These are phyloP conservation scores for Dolichoris vasculosae DNA, from an alignment of 1,140 invertebrate species.

Conservation along the genomic window DNA sequence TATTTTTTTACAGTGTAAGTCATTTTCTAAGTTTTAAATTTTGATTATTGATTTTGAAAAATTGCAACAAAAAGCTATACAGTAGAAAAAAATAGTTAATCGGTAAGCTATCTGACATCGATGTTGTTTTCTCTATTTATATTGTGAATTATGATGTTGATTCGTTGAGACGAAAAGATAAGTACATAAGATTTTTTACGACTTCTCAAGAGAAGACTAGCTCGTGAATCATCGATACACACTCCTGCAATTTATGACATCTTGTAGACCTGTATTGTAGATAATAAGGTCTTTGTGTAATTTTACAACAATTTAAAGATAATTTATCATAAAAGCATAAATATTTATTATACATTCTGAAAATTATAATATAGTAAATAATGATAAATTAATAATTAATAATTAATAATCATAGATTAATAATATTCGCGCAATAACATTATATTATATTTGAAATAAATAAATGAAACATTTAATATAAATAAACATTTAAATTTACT, in stretches of 20 bases:
- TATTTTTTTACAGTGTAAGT: too few species aligned
- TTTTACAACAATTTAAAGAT: conserved; percentile 28
- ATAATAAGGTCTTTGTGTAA: conserved; percentile 25
- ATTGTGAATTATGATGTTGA: conserved; percentile 47
- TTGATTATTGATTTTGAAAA: too few species aligned
- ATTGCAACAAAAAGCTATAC: too few species aligned
- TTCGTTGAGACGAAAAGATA: conserved; percentile 37
- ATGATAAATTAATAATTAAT: too few species aligned
- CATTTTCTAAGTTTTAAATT: too few species aligned
- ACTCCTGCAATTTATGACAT: conserved; percentile 26
- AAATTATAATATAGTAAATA: too few species aligned
- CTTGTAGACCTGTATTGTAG: conserved; percentile 17
- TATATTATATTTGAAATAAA: too few species aligned
- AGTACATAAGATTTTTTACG: conserved; percentile 38
- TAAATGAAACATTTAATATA: too few species aligned
- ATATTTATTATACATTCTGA: conserved; percentile 22
- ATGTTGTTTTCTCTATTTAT: conserved; percentile 32
- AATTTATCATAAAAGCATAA: not conserved
- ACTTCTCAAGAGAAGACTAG: conserved; percentile 15
- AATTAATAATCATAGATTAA: too few species aligned
- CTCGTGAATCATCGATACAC: conserved; percentile 49
- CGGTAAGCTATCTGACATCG: not conserved
- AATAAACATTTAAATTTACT: too few species aligned
- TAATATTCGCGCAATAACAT: too few species aligned
- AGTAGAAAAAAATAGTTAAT: too few species aligned